Evolutionary conservation across 2,888 invertebrate genomes (phyloP).

Genomic region (Amblyjoppa fuscipennis): DNA sequence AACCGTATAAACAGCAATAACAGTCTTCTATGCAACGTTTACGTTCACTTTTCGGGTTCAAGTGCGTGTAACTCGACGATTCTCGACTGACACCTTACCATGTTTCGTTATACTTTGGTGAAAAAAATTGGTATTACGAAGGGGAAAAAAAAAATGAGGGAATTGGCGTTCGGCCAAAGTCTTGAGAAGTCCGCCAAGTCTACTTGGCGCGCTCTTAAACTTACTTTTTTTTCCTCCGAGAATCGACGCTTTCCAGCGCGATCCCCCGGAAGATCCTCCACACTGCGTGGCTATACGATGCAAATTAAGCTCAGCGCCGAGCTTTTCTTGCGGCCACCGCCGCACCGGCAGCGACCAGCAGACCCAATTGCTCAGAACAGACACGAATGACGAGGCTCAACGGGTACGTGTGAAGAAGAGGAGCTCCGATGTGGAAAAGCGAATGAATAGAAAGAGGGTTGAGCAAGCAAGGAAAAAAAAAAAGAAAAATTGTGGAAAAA

Average conservation of each 20-base stretch:
- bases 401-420: conserved; percentile 29
- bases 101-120: background rate
- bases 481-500: conserved; percentile 13
- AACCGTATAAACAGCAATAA: background rate
- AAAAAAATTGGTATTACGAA: background rate
- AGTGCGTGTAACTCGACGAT: background rate
- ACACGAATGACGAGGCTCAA: conserved; percentile 42
- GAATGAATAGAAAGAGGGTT: conserved; percentile 42
- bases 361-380: conserved; percentile 31
- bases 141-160: background rate
- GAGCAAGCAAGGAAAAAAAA: conserved; percentile 27
- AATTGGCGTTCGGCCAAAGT: background rate
- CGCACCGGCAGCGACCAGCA: background rate
- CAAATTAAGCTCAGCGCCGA: background rate
- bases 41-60: background rate
- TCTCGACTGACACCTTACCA: background rate
- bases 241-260: background rate
- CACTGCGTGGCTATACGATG: background rate
- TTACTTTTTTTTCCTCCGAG: background rate
- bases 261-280: background rate
- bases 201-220: conserved; percentile 1
- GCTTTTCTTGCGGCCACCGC: background rate
- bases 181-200: background rate
- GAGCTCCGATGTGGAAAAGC: conserved; percentile 36
- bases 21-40: background rate